Base-by-base conservation (phyloP, 1,140 invertebrate genomes). In the Batillaria attramentaria region DNA sequence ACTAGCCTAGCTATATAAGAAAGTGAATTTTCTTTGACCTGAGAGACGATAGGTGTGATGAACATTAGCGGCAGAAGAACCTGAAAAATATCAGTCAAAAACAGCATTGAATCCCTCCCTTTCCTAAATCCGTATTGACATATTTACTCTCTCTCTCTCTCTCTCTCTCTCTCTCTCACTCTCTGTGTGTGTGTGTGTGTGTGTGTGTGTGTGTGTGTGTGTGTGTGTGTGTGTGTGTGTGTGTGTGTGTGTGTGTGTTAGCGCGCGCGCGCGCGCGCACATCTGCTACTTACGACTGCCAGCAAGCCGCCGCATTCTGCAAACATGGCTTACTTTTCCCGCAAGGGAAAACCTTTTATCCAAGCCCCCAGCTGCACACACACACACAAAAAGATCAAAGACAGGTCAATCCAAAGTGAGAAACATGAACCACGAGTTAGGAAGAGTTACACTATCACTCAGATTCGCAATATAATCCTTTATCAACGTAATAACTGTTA, bases 171-270 rank as follows among this genome's bases (percentile, higher is more conserved):
- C n/a, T n/a, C n/a, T n/a, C n/a, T 37, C 35, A 31, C 28, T 60
- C 13, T 20, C 4, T 65, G 18, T 37, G 39, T 35, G 24, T 79
- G 41, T 46, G 54, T 65, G 24, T 28, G 65, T 13, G 31, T 6
- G 46, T n/a, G 37, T 46, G 28, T 43, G 28, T 46, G 20, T 24
- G 43, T 78, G 28, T 50, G 42, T 43, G 39, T 39, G 35, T 35
- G 62, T 43, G 80, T 60, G 39, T 35, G 50, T 66, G 35, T 37
- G 33, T 83, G 41, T 46, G n/a, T 72, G 73, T 74, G 35, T 43
- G 62, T 42, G 75, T 24, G 77, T 69, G 37, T 24, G 46, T 50
- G 50, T 39, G 46, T 41, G 41, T 37, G 2, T 54, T 4, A n/a
- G 35, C 50, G 43, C 72, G 35, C 39, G 43, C 60, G 35, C 33